These are phyloP conservation scores for Phortica variegata DNA, from an alignment of 1,140 invertebrate genomes.

Conservation along the genomic window DNA sequence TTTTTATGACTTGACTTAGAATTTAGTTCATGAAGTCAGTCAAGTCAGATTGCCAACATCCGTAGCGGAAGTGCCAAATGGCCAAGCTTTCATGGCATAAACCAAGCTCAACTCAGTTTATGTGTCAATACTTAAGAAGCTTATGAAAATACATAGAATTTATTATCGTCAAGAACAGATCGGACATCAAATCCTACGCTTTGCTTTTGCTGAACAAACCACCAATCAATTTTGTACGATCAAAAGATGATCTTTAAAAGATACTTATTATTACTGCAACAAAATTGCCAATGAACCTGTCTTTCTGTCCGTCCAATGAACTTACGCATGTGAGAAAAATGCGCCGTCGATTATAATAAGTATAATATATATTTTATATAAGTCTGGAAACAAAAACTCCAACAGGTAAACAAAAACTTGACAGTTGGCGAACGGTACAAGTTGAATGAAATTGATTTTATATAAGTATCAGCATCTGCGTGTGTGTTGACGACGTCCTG, in stretches of 20 bases:
- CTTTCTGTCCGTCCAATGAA: too few relatives aligned
- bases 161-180: too few relatives aligned
- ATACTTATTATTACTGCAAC: too few relatives aligned
- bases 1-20: background rate
- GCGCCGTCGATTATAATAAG: conserved; percentile 12
- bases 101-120: too few relatives aligned
- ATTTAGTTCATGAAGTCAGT: background rate
- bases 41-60: conserved; percentile 21
- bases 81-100: conserved; percentile 3
- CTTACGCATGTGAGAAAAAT: too few relatives aligned
- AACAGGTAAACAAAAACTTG: conserved; percentile 14
- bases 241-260: too few relatives aligned
- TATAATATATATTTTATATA: background rate
- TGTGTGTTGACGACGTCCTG: conserved; percentile 8
- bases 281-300: too few relatives aligned
- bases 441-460: conserved; percentile 33
- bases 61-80: conserved; percentile 40
- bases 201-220: conserved; percentile 43
- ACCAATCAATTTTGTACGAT: too few relatives aligned
- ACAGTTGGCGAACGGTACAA: conserved; percentile 15
- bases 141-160: conserved; percentile 17
- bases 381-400: conserved; percentile 32
- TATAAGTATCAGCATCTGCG: too few relatives aligned
- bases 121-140: too few relatives aligned
- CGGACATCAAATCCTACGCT: conserved; percentile 47